phyloP scores from a whole-genome alignment of 1,140 invertebrate species.

The Sitobion miscanthi region DNA sequence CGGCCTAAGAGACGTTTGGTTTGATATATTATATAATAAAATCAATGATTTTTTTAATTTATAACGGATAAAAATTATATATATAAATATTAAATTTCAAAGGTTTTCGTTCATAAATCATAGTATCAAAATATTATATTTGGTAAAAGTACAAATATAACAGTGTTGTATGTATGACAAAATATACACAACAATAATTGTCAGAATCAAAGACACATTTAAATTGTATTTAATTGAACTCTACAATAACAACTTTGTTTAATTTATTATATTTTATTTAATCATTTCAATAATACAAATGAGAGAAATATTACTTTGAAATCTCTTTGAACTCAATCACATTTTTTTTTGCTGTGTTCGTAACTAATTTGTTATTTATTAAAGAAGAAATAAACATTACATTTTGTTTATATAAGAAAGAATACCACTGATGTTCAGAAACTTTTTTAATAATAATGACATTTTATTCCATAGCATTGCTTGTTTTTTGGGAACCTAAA shows the following conservation, averaged over 20 bases:
- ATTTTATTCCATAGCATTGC: background rate
- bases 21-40: no score
- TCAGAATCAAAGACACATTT: background rate
- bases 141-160: background rate
- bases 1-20: no score
- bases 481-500: background rate
- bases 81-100: background rate
- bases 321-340: background rate
- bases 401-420: slow-evolving; percentile 36
- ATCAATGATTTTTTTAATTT: no score
- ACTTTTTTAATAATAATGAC: background rate
- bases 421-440: background rate
- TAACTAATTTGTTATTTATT: slow-evolving; percentile 47
- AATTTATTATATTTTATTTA: slow-evolving; percentile 16
- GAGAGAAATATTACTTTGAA: background rate
- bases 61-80: background rate
- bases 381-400: slow-evolving; percentile 33
- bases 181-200: background rate
- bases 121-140: background rate
- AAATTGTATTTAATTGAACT: background rate
- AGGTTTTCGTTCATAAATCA: background rate
- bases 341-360: background rate
- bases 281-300: background rate
- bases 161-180: background rate
- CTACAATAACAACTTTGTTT: background rate